These are phyloP conservation scores for Sterna hirundo DNA, from an alignment of 2,113 vertebrate genomes.

Conservation along the genomic window DNA sequence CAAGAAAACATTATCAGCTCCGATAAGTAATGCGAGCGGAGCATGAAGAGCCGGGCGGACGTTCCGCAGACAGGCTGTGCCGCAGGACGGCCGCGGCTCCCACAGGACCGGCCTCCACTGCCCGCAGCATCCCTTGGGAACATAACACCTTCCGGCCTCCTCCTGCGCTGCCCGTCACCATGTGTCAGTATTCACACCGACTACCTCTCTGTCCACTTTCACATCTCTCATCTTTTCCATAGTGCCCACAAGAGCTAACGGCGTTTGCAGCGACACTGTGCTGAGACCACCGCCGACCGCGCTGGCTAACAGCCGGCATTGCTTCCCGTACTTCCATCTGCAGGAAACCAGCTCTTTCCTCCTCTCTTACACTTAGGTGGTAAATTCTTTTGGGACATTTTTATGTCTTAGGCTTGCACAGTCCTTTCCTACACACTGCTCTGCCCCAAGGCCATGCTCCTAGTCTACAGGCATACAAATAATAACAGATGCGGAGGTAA, in stretches of 20 bases:
- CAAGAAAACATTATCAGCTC: conserved; percentile 15
- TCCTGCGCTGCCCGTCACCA: neutral
- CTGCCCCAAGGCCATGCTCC: neutral
- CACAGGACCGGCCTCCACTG: neutral
- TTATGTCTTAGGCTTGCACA: neutral
- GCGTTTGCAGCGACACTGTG: accelerated
- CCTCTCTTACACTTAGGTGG: neutral
- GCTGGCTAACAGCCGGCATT: neutral
- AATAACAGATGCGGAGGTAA: neutral
- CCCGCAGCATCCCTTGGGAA: neutral
- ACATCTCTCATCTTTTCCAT: neutral
- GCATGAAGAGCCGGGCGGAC: neutral
- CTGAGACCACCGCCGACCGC: accelerated
- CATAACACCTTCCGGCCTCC: neutral
- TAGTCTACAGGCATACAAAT: neutral
- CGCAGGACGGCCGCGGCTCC: neutral
- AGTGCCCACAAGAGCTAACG: neutral
- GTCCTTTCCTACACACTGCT: neutral
- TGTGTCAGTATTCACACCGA: neutral
- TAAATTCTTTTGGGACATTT: neutral
- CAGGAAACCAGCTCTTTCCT: neutral
- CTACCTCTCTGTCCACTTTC: neutral
- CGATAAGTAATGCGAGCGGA: neutral
- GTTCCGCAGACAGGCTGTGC: neutral
- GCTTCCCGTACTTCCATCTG: neutral